Evolutionary conservation across 2,888 invertebrate species (phyloP).

Genomic region (Adelognathus sp.): DNA sequence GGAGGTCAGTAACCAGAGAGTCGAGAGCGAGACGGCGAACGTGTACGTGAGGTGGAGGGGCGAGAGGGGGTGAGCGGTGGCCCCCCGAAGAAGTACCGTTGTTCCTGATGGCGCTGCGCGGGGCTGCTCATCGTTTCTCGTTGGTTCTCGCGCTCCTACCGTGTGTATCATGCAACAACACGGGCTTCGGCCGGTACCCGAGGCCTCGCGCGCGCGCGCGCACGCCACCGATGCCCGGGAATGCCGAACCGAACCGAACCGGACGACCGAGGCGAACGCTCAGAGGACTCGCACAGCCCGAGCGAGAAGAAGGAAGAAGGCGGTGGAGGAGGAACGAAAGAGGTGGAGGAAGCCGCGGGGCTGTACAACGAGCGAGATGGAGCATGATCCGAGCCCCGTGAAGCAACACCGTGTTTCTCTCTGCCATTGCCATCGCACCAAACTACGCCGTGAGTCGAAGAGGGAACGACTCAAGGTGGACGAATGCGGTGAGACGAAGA

Average conservation of each 20-base stretch:
- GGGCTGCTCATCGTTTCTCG: constrained; percentile 22
- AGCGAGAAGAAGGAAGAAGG: constrained; percentile 41
- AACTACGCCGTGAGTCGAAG: no score
- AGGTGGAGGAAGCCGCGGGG: background rate
- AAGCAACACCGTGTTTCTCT: no score
- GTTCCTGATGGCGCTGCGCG: constrained; percentile 68
- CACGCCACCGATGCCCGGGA: constrained; percentile 56
- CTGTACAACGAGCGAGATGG: constrained; percentile 5
- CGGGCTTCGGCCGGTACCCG: constrained; percentile 20
- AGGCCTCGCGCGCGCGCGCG: background rate
- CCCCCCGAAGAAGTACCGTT: constrained; percentile 78
- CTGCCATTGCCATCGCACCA: constrained; percentile 45
- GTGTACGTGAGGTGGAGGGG: background rate
- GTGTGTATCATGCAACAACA: no score
- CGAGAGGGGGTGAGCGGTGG: no score
- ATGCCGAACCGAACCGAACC: constrained; percentile 63
- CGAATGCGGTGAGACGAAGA: constrained; percentile 58
- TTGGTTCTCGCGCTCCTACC: background rate
- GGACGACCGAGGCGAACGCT: constrained; percentile 51
- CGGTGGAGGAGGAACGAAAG: constrained; percentile 37
- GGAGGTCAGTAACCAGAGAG: constrained; percentile 80
- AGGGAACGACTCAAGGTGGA: constrained; percentile 62
- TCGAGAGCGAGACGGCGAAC: constrained; percentile 72
- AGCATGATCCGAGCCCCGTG: constrained; percentile 26
- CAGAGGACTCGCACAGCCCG: constrained; percentile 40